phyloP scores from a whole-genome alignment of 2,888 invertebrate species.

The Thyatira batis region DNA sequence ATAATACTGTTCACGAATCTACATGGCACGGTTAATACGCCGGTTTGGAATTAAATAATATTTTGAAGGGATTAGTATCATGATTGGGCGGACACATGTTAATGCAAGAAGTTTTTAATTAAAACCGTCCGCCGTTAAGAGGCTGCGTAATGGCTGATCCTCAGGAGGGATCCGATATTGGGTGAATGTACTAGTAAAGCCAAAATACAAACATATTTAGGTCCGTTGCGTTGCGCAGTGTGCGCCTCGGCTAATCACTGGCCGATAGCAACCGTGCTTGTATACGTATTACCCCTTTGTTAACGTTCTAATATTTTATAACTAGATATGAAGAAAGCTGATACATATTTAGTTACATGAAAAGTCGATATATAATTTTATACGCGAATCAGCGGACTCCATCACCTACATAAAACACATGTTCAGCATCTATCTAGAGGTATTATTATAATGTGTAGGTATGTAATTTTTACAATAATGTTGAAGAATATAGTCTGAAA shows the following conservation, averaged over 20 bases:
- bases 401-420: too few species aligned
- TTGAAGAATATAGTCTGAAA: too few species aligned
- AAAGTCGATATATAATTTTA: neutral
- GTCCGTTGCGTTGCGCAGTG: conserved; percentile 67
- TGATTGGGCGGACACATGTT: conserved; percentile 75
- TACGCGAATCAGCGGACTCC: too few species aligned
- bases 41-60: conserved; percentile 70
- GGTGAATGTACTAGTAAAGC: conserved; percentile 70
- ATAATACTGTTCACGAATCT: conserved; percentile 23
- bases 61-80: conserved; percentile 73
- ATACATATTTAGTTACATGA: neutral
- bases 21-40: conserved; percentile 27
- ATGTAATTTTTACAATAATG: too few species aligned
- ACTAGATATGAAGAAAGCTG: conserved; percentile 21
- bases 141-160: conserved; percentile 80
- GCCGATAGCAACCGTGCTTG: conserved; percentile 48
- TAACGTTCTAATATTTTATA: conserved; percentile 52
- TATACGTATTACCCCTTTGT: conserved; percentile 68
- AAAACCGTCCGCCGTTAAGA: conserved; percentile 80
- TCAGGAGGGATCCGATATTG: conserved; percentile 77
- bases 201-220: conserved; percentile 81
- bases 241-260: conserved; percentile 73
- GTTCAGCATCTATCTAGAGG: too few species aligned
- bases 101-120: conserved; percentile 83
- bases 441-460: too few species aligned